Conservation (phyloP, 2,888 invertebrate species). For the Muscina levida region DNA sequence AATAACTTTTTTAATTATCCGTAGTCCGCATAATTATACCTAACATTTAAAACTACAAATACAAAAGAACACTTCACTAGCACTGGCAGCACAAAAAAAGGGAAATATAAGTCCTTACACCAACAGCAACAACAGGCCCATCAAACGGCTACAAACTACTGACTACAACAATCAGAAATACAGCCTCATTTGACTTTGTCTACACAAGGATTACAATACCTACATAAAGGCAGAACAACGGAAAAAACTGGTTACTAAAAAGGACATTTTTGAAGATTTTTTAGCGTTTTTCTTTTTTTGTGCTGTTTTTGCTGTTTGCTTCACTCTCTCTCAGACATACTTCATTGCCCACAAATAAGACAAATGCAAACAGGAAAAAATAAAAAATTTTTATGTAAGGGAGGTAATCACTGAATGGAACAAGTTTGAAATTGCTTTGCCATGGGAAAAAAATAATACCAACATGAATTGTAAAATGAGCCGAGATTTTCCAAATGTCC, state of each 20-base stretch:
- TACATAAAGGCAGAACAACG: too few relatives aligned
- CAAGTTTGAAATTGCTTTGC: constrained; percentile 62
- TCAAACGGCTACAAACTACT: neutral
- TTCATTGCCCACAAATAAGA: constrained; percentile 28
- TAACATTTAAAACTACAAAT: constrained; percentile 45
- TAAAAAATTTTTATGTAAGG: constrained; percentile 33
- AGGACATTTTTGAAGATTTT: constrained; percentile 36
- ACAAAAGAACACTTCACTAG: neutral
- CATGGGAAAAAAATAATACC: constrained; percentile 6
- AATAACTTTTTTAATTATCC: constrained; percentile 67
- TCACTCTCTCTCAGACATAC: constrained; percentile 30
- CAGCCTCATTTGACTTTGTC: constrained; percentile 60
- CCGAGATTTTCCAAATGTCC: constrained; percentile 57
- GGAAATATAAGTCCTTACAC: neutral
- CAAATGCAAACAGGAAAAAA: constrained; percentile 15
- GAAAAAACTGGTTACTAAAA: constrained; percentile 51
- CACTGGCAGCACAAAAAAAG: neutral
- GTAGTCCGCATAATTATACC: constrained; percentile 62
- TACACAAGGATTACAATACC: constrained; percentile 59
- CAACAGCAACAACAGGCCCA: neutral
- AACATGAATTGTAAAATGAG: constrained; percentile 50
- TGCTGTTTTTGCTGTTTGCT: neutral
- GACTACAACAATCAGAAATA: constrained; percentile 18
- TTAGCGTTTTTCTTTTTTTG: neutral
- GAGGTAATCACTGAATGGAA: constrained; percentile 65